Conservation (phyloP, 2,113 vertebrate species). For the Sarotherodon lohbergeri region DNA sequence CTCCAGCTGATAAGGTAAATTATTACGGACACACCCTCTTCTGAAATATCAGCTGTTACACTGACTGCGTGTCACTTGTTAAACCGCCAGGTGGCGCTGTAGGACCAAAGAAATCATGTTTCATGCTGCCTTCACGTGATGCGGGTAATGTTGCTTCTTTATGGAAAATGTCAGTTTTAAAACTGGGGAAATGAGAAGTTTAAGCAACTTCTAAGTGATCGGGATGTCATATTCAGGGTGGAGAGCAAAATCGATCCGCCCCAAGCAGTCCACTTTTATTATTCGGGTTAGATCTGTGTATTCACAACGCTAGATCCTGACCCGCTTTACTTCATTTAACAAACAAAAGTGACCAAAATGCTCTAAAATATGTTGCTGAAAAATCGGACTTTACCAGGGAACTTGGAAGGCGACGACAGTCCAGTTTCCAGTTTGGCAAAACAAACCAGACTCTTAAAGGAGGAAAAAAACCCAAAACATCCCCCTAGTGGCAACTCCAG, state of each 20-base stretch:
- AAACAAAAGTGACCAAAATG: neutral
- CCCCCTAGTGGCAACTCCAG: conserved; percentile 41
- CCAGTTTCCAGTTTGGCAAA: conserved; percentile 12
- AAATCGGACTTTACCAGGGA: neutral
- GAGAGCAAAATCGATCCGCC: neutral
- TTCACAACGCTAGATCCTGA: neutral
- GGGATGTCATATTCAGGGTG: neutral
- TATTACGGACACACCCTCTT: neutral
- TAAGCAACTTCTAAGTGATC: neutral
- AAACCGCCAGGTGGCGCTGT: neutral
- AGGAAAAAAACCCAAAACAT: accelerated
- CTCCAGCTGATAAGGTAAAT: neutral
- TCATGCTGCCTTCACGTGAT: neutral
- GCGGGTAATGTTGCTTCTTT: neutral
- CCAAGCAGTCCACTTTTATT: neutral
- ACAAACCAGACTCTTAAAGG: conserved; percentile 13
- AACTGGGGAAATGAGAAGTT: neutral
- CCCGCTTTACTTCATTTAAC: neutral
- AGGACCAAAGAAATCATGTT: neutral
- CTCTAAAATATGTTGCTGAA: neutral
- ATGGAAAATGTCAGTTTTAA: neutral
- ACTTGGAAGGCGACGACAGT: conserved; percentile 3
- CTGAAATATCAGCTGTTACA: neutral
- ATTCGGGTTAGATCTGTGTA: neutral
- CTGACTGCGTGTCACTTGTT: neutral